Conservation (phyloP, 92 coral and sea anemone species). For the Parazoanthus swiftii region DNA sequence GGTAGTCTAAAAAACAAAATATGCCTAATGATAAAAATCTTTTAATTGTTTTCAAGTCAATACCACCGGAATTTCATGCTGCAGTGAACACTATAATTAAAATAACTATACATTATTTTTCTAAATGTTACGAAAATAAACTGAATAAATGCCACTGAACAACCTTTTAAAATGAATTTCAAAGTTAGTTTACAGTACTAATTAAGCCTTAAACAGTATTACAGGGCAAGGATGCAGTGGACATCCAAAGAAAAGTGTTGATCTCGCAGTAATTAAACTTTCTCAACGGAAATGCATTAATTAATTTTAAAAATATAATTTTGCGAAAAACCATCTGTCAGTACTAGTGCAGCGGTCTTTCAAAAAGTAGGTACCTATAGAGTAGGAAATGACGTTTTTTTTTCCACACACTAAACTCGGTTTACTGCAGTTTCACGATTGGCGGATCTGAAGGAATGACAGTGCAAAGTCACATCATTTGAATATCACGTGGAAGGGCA, state of each 20-base stretch:
- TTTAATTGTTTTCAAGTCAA: too few relatives aligned
- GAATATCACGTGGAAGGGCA: slow-evolving; percentile 30
- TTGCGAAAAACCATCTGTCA: too few relatives aligned
- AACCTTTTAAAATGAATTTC: too few relatives aligned
- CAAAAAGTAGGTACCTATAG: not conserved
- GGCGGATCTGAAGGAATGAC: not conserved
- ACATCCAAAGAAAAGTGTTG: too few relatives aligned
- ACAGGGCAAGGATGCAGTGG: too few relatives aligned
- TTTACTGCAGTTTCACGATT: not conserved
- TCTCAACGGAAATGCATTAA: not conserved
- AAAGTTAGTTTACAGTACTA: not conserved
- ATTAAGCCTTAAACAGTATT: too few relatives aligned
- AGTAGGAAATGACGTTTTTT: slow-evolving; percentile 4
- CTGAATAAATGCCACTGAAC: too few relatives aligned
- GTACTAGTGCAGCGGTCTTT: not conserved
- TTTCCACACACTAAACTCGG: not conserved
- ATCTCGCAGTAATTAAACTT: too few relatives aligned
- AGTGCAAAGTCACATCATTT: not conserved
- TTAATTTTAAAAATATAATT: not conserved
- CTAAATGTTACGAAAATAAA: too few relatives aligned
- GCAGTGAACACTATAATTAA: not conserved
- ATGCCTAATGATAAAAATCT: not conserved
- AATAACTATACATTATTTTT: not conserved
- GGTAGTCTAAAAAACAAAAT: not conserved
- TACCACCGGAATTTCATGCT: not conserved